Evolutionary conservation across 2,113 vertebrate genomes (phyloP).

Genomic region (Brachionichthys hirsutus): DNA sequence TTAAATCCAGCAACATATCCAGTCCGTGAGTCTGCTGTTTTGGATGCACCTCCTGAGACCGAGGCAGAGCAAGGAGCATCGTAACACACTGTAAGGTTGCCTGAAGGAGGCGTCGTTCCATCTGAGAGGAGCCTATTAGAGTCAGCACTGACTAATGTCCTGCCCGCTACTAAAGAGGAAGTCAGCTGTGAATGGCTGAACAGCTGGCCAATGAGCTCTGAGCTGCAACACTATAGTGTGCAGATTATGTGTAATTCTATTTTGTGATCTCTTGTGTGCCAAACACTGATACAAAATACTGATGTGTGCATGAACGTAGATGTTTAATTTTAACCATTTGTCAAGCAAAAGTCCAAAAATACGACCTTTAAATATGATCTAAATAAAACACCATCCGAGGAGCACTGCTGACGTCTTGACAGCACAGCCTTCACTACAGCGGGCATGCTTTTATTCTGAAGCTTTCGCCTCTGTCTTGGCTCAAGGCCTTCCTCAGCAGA

Average conservation of each 20-base stretch:
- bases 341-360: too few relatives aligned
- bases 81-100: constrained; percentile 41
- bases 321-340: too few relatives aligned
- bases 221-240: constrained; percentile 2
- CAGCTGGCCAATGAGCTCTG: constrained; percentile 54
- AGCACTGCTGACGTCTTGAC: too few relatives aligned
- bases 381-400: too few relatives aligned
- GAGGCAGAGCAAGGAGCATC: constrained; percentile 24
- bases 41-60: constrained; percentile 18
- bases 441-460: too few relatives aligned
- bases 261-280: too few relatives aligned
- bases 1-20: constrained; percentile 5
- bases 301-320: too few relatives aligned
- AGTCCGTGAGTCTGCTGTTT: not conserved
- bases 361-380: too few relatives aligned
- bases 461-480: too few relatives aligned
- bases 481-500: too few relatives aligned
- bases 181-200: constrained; percentile 62
- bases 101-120: constrained; percentile 50
- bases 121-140: constrained; percentile 49
- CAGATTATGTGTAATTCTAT: not conserved
- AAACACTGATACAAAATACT: too few relatives aligned
- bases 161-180: constrained; percentile 53
- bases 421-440: too few relatives aligned
- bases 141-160: constrained; percentile 38